Percentiles rank a stretch among this genome's conserved stretches.
These are phyloP conservation scores for Cylloceria caligata DNA, from an alignment of 2,888 invertebrate genomes.

Conservation along the genomic window DNA sequence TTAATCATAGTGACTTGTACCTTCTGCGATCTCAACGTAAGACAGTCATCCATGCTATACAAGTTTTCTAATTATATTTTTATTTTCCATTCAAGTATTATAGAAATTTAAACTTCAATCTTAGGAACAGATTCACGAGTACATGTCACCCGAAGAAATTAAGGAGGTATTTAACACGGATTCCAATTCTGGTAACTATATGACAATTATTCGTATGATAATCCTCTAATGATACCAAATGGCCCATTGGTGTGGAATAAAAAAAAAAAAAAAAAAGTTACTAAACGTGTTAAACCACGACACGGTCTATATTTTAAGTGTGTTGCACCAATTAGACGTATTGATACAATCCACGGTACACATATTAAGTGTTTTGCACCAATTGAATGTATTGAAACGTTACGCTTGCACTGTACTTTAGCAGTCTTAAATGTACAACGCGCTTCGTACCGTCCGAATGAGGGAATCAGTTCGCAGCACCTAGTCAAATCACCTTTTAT, in stretches of 20 bases:
- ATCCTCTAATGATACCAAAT: not conserved
- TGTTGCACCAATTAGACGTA: too few relatives aligned
- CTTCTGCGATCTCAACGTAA: slow-evolving; percentile 13
- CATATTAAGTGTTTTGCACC: too few relatives aligned
- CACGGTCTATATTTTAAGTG: too few relatives aligned
- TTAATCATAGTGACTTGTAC: not conserved
- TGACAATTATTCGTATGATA: not conserved
- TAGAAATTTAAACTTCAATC: slow-evolving; percentile 2
- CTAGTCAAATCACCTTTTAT: too few relatives aligned
- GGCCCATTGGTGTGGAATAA: not conserved
- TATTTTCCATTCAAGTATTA: not conserved
- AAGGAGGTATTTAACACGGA: slow-evolving; percentile 31
- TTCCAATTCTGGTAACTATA: slow-evolving; percentile 38
- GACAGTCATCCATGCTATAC: not conserved
- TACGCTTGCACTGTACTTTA: too few relatives aligned
- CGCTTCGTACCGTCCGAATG: too few relatives aligned
- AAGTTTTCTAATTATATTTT: not conserved
- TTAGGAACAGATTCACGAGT: slow-evolving; percentile 50
- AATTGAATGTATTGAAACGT: too few relatives aligned
- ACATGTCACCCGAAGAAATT: slow-evolving; percentile 40
- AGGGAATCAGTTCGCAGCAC: too few relatives aligned
- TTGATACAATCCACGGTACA: too few relatives aligned
- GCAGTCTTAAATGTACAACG: too few relatives aligned
- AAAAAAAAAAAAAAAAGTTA: too few relatives aligned
- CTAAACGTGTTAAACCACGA: too few relatives aligned